Percentiles rank a stretch among this genome's conserved stretches.
Evolutionary conservation across 2,797 vertebrate genomes (phyloP).

Genomic region (Schizopygopsis malacanthus): DNA sequence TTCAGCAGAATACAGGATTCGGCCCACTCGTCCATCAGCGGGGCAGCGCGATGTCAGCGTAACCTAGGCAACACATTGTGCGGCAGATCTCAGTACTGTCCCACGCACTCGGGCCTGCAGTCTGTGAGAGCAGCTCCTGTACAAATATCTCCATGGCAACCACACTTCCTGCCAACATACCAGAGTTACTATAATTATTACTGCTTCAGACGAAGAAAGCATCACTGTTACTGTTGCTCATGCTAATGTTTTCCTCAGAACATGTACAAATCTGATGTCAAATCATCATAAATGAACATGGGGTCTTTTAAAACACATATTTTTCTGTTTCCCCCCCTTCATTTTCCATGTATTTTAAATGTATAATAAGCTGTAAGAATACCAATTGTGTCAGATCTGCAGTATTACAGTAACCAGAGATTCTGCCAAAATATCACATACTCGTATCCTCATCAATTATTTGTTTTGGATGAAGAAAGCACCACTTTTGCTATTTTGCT

Average conservation of each 20-base stretch:
- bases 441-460: too few relatives aligned
- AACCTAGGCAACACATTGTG: conserved; percentile 43
- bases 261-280: background rate
- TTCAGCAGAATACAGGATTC: conserved; percentile 42
- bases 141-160: conserved; percentile 24
- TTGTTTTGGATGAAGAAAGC: too few relatives aligned
- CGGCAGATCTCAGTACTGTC: conserved; percentile 21
- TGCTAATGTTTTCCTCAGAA: background rate
- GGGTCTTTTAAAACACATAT: background rate
- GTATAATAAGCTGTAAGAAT: background rate
- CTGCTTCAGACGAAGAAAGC: background rate
- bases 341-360: too few relatives aligned
- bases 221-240: background rate
- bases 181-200: conserved; percentile 5
- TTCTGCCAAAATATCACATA: background rate
- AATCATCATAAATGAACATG: background rate
- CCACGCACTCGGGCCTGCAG: conserved; percentile 14
- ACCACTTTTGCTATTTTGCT: too few relatives aligned
- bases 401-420: background rate
- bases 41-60: conserved; percentile 43
- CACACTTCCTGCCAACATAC: background rate
- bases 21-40: conserved; percentile 38
- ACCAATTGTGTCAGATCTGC: background rate
- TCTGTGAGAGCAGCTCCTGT: background rate
- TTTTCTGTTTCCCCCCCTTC: background rate